Evolutionary conservation across 2,113 vertebrate species (phyloP).

Genomic region (Apodemus sylvaticus): DNA sequence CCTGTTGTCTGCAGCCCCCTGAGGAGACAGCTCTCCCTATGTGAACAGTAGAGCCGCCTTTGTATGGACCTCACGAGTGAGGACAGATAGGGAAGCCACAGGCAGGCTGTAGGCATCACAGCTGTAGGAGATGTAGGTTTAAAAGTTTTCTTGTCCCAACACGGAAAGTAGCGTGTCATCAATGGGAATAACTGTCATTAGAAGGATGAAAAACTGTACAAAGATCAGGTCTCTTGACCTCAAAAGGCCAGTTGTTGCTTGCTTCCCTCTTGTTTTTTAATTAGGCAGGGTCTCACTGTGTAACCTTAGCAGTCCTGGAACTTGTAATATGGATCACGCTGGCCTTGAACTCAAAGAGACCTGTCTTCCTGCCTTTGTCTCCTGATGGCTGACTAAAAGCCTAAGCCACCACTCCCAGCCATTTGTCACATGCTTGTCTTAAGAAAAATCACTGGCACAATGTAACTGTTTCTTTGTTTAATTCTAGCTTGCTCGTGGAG

Average conservation of each 20-base stretch:
- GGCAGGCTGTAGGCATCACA: neutral
- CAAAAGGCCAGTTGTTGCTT: neutral
- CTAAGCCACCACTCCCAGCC: neutral
- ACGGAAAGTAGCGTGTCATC: neutral
- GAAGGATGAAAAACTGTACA: neutral
- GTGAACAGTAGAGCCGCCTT: neutral
- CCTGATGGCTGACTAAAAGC: neutral
- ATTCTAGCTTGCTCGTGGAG: conserved; percentile 90
- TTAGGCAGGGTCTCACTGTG: neutral
- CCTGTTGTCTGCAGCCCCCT: neutral
- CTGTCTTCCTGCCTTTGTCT: neutral
- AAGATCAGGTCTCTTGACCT: neutral
- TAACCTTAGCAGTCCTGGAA: neutral
- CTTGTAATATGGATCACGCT: neutral
- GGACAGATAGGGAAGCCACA: neutral
- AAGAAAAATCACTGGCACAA: conserved; percentile 35
- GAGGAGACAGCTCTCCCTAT: neutral
- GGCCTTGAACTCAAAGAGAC: neutral
- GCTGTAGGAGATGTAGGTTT: neutral
- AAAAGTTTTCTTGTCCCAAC: neutral
- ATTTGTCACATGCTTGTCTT: conserved; percentile 42
- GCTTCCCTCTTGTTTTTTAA: neutral
- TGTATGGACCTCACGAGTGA: neutral
- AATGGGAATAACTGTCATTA: neutral
- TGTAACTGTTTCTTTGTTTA: conserved; percentile 69